Percentiles rank a stretch among this genome's conserved stretches.
These are phyloP conservation scores for Morus bassanus DNA, from an alignment of 2,797 vertebrate species.

Conservation along the genomic window DNA sequence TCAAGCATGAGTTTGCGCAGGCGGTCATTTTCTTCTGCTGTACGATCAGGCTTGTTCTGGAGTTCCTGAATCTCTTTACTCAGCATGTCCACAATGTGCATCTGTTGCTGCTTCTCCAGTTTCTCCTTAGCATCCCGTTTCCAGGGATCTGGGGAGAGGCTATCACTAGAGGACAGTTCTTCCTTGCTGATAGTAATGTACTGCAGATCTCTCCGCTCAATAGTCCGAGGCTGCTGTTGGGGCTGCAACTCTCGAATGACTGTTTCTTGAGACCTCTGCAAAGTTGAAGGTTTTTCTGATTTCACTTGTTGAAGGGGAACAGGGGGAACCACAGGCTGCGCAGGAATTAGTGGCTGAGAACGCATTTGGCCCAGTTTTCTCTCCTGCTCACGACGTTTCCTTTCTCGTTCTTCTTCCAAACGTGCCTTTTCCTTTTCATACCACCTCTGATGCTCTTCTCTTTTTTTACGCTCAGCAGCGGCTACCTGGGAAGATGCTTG, in stretches of 20 bases:
- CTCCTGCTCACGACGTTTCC: constrained; percentile 94
- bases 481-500: constrained; percentile 68
- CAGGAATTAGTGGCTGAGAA: constrained; percentile 79
- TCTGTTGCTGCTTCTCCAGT: constrained; percentile 97
- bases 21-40: constrained; percentile 91
- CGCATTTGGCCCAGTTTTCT: constrained; percentile 93
- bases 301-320: constrained; percentile 75
- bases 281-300: constrained; percentile 87
- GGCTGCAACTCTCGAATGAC: constrained; percentile 95
- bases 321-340: constrained; percentile 70
- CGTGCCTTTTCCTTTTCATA: constrained; percentile 98
- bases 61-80: constrained; percentile 97
- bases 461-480: constrained; percentile 87
- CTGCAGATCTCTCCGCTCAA: constrained; percentile 93
- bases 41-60: constrained; percentile 88
- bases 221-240: constrained; percentile 96
- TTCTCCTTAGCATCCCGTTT: constrained; percentile 96
- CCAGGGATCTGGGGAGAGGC: constrained; percentile 97
- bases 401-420: constrained; percentile 94
- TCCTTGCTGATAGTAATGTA: constrained; percentile 85
- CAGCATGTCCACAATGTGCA: constrained; percentile 95
- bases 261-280: constrained; percentile 86
- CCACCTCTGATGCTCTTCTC: constrained; percentile 98
- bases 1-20: constrained; percentile 97
- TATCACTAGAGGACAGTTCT: constrained; percentile 89